Conservation (phyloP, 2,888 invertebrate species). For the Geophilus truncorum region DNA sequence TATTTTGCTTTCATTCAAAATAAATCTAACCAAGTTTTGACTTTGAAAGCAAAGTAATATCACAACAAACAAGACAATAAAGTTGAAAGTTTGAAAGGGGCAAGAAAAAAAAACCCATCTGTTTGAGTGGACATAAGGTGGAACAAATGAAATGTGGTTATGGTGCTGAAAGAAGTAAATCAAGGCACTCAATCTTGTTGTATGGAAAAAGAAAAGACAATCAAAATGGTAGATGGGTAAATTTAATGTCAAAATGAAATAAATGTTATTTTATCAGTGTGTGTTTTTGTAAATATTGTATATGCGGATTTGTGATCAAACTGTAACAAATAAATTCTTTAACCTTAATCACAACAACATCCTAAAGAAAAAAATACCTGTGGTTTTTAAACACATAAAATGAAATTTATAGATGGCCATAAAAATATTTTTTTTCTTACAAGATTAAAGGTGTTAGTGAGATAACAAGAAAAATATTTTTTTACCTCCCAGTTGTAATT, state of each 20-base stretch:
- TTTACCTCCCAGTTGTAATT: constrained; percentile 57
- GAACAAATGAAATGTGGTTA: background rate
- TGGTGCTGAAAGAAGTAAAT: background rate
- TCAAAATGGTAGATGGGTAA: background rate
- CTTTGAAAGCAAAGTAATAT: background rate
- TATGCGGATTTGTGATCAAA: too few species aligned
- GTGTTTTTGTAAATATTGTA: too few species aligned
- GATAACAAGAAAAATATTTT: too few species aligned
- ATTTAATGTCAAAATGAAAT: background rate
- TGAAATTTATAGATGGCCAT: too few species aligned
- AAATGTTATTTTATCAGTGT: background rate
- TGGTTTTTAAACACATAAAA: too few species aligned
- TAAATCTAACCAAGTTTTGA: background rate
- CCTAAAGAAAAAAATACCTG: too few species aligned
- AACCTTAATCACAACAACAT: too few species aligned
- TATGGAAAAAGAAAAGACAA: background rate
- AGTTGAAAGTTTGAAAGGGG: background rate
- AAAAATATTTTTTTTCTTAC: too few species aligned
- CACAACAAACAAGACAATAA: background rate
- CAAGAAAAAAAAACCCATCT: background rate
- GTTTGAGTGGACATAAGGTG: background rate
- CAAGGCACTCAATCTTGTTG: background rate
- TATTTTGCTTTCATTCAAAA: background rate
- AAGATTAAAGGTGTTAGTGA: background rate
- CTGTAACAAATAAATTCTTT: too few species aligned